A percentile compares a stretch with the other conserved stretches of the same genome.
phyloP scores from a whole-genome alignment of 2,797 vertebrate genomes.

The Spinibarbus caldwelli region DNA sequence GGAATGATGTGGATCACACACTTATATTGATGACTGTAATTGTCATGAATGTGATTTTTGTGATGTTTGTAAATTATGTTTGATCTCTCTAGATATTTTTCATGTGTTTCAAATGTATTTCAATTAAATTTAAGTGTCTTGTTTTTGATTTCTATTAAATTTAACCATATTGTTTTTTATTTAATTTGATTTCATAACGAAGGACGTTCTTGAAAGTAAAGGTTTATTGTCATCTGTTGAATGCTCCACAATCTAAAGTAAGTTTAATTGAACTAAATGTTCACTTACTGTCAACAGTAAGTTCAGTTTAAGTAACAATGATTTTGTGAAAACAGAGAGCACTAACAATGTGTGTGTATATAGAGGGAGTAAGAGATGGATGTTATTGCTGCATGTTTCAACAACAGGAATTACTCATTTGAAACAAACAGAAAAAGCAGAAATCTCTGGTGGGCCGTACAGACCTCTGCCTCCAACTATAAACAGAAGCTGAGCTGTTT shows the following conservation, averaged over 20 bases:
- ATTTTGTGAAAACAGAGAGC: constrained; percentile 6
- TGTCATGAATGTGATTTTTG: too few relatives aligned
- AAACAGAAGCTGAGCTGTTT: constrained; percentile 29
- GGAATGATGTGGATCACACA: too few relatives aligned
- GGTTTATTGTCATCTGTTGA: background rate
- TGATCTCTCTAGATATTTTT: too few relatives aligned
- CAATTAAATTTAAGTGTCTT: background rate
- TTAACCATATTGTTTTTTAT: background rate
- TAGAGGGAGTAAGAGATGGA: background rate
- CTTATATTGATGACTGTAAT: too few relatives aligned
- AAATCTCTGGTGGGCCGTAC: constrained; percentile 30
- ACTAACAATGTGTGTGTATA: constrained; percentile 24
- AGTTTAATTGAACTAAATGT: background rate
- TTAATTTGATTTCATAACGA: background rate
- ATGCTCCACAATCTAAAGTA: background rate
- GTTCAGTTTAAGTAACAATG: background rate
- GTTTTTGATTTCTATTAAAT: background rate
- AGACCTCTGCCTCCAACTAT: constrained; percentile 29
- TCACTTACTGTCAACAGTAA: background rate
- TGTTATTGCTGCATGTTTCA: constrained; percentile 24
- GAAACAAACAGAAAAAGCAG: constrained; percentile 37
- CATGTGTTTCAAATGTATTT: background rate
- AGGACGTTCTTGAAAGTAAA: background rate
- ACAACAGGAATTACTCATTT: constrained; percentile 54
- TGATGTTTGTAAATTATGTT: too few relatives aligned